Evolutionary conservation across 1,140 invertebrate genomes (phyloP).

Genomic region (Macrotrachela quadricornifera): DNA sequence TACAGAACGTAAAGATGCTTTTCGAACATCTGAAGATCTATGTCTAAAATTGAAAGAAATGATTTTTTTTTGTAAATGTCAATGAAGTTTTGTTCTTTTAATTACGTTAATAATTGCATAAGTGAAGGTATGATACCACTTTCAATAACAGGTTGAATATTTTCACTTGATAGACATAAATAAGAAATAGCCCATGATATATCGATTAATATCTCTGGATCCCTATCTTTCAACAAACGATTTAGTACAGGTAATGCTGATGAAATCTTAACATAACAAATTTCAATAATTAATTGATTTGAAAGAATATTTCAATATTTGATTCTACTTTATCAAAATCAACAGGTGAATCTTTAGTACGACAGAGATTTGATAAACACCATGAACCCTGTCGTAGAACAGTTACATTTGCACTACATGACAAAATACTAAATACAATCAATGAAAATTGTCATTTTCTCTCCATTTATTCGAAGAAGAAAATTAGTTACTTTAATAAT

Average conservation of each 20-base stretch:
- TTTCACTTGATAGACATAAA: conserved; percentile 83
- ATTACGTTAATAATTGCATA: conserved; percentile 77
- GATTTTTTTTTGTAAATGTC: too few species aligned
- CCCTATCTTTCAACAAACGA: conserved; percentile 60
- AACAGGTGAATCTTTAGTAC: conserved; percentile 88
- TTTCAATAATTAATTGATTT: too few species aligned
- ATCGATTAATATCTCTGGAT: conserved; percentile 73
- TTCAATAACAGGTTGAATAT: conserved; percentile 90
- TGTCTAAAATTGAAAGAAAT: too few species aligned
- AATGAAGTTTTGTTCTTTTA: conserved; percentile 12
- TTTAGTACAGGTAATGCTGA: conserved; percentile 64
- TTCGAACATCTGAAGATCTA: conserved; percentile 60
- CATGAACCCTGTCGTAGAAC: conserved; percentile 88
- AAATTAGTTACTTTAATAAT: conserved; percentile 42
- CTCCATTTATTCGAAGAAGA: too few species aligned
- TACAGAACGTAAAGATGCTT: conserved; percentile 73
- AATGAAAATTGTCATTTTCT: too few species aligned
- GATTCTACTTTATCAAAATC: conserved; percentile 58
- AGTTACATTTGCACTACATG: conserved; percentile 55
- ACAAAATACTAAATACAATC: conserved; percentile 40
- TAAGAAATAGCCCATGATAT: conserved; percentile 86
- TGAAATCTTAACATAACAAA: conserved; percentile 26
- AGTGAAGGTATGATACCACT: conserved; percentile 74
- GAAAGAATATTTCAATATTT: too few species aligned
- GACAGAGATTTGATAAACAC: conserved; percentile 81